These are phyloP conservation scores for Drymonia ruficornis DNA, from an alignment of 2,888 invertebrate genomes.

Conservation along the genomic window DNA sequence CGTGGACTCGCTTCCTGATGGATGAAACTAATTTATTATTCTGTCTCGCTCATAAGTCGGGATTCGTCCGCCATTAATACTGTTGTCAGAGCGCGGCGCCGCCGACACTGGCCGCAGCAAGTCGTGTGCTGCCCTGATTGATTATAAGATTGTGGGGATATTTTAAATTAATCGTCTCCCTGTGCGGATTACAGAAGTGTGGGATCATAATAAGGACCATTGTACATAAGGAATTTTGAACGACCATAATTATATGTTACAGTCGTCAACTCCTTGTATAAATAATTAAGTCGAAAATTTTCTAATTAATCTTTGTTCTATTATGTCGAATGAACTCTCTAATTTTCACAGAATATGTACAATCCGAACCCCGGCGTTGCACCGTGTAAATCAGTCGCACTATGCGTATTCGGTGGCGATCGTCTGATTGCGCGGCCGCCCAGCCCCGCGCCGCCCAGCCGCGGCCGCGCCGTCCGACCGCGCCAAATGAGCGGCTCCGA, in stretches of 20 bases:
- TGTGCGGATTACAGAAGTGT: slow-evolving; percentile 12
- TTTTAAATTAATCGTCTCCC: slow-evolving; percentile 32
- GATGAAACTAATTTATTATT: slow-evolving; percentile 52
- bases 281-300: too few species aligned
- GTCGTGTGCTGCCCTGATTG: slow-evolving; percentile 25
- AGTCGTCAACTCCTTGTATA: too few species aligned
- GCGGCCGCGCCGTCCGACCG: slow-evolving; percentile 21
- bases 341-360: neutral
- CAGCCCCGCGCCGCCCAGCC: slow-evolving; percentile 15
- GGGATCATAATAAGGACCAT: too few species aligned
- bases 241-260: too few species aligned
- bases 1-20: slow-evolving; percentile 45
- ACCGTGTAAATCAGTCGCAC: neutral
- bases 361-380: neutral
- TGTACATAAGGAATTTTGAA: too few species aligned
- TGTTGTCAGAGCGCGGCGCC: slow-evolving; percentile 26
- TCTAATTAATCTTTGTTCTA: too few species aligned
- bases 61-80: slow-evolving; percentile 46
- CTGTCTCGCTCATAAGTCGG: slow-evolving; percentile 48
- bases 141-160: slow-evolving; percentile 26
- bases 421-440: neutral
- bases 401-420: neutral
- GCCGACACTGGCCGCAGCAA: neutral
- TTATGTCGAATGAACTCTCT: too few species aligned
- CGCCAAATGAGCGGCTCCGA: slow-evolving; percentile 18